Conservation (phyloP, 2,888 invertebrate species). For the Griposia aprilina region DNA sequence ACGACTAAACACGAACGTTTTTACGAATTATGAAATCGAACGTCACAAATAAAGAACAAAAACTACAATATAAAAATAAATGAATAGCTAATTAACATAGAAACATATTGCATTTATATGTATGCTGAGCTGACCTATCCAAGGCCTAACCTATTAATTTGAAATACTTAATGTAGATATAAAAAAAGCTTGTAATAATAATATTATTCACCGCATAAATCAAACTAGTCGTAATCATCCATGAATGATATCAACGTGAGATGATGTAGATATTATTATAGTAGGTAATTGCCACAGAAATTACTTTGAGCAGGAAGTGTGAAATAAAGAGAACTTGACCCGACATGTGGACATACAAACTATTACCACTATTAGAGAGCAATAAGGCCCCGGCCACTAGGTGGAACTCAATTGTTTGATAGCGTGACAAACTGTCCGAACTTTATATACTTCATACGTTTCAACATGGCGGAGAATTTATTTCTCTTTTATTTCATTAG, state of each 20-base stretch:
- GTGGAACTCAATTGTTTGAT: slow-evolving; percentile 49
- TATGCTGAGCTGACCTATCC: slow-evolving; percentile 51
- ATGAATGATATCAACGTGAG: slow-evolving; percentile 49
- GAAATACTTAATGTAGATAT: slow-evolving; percentile 42
- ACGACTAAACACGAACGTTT: slow-evolving; percentile 10
- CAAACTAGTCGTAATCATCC: slow-evolving; percentile 50
- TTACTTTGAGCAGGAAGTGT: slow-evolving; percentile 55
- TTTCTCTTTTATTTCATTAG: slow-evolving; percentile 55
- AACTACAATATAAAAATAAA: slow-evolving; percentile 26
- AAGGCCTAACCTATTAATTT: slow-evolving; percentile 61
- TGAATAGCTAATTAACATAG: slow-evolving; percentile 32
- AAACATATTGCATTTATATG: slow-evolving; percentile 37
- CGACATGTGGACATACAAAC: slow-evolving; percentile 28
- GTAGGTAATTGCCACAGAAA: slow-evolving; percentile 50
- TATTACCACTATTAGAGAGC: slow-evolving; percentile 14
- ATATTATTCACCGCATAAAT: slow-evolving; percentile 58
- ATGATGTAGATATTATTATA: slow-evolving; percentile 28
- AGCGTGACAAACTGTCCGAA: slow-evolving; percentile 48
- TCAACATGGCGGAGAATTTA: slow-evolving; percentile 46
- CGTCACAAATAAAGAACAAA: slow-evolving; percentile 32
- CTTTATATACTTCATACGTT: slow-evolving; percentile 14
- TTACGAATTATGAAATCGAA: slow-evolving; percentile 40
- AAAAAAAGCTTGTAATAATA: no score
- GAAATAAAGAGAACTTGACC: slow-evolving; percentile 34
- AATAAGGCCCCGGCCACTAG: background rate